Base-by-base conservation (phyloP, 2,888 invertebrate species). In the Rhagium mordax region DNA sequence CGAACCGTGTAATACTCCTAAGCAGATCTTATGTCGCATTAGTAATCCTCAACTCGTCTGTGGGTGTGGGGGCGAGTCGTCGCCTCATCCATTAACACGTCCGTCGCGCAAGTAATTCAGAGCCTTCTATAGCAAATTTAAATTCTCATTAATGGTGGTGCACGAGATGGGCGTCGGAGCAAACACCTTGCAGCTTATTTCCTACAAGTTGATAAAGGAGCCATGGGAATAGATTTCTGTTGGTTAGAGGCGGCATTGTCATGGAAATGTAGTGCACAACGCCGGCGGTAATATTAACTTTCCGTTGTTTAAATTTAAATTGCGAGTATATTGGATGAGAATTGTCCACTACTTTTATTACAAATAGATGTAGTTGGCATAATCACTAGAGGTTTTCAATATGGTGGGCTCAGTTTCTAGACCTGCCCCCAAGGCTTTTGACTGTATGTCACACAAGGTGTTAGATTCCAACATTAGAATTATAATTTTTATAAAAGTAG, bases 81-180 rank as follows among this genome's bases (percentile, higher is more conserved):
- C 47, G 47, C 61, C 41, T 47, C 47, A 47, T 61, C 61, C 61
- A 61, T 61, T 61, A 61, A 61, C 47, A 61, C 47, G 47, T 61
- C 47, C 41, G 47, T 15, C 20, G 47, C 16, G 21, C 47, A 61
- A 61, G 47, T 61, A 47, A 61, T 47, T 47, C 47, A 47, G 18
- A 47, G 47, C 47, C 61, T 61, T 47, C 61, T 61, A 47, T 47
- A 47, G 61, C 47, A 18, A 61, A 61, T 61, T 61, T 61, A 61
- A 61, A 61, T 61, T 61, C 61, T 61, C 61, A 61, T 61, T 61
- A 61, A 33, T 59, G 59, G 33, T 27, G 61, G 47, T 61, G 61
- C 61, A 47, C 7, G 47, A n/a, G 61, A 47, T 61, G 20, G 61
- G 61, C 61, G 61, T 33, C 21, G 61, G 18, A 29, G 61, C 18